Conservation (phyloP, 1,140 invertebrate species). For the Drosophila nebulosa region DNA sequence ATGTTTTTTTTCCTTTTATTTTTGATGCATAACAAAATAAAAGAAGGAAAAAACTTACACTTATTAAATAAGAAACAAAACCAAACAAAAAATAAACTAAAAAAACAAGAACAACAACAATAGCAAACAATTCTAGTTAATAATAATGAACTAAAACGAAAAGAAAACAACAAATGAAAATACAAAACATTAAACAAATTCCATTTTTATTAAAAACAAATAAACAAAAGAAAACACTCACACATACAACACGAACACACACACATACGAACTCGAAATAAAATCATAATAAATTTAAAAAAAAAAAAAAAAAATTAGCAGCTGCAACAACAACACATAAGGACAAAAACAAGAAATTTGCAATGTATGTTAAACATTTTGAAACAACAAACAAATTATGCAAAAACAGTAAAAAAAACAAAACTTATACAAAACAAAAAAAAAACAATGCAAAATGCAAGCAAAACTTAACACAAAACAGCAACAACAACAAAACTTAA, state of each 20-base stretch:
- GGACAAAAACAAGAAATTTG: constrained; percentile 40
- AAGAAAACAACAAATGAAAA: constrained; percentile 22
- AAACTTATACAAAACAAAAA: constrained; percentile 34
- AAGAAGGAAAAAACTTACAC: constrained; percentile 8
- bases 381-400: constrained; percentile 49
- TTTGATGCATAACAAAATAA: background rate
- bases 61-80: constrained; percentile 34
- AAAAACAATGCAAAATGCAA: constrained; percentile 59
- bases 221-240: background rate
- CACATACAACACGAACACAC: background rate
- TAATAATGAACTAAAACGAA: constrained; percentile 32
- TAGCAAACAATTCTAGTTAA: constrained; percentile 56
- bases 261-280: background rate
- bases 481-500: constrained; percentile 46
- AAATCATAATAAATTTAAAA: constrained; percentile 5
- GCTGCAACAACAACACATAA: constrained; percentile 53
- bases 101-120: constrained; percentile 46
- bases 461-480: constrained; percentile 69
- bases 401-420: constrained; percentile 41
- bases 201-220: constrained; percentile 65
- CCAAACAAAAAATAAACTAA: constrained; percentile 18
- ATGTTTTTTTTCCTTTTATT: background rate
- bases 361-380: constrained; percentile 75
- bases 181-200: constrained; percentile 46
- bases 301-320: constrained; percentile 57